phyloP scores from a whole-genome alignment of 2,113 vertebrate species.

The Channa argus region DNA sequence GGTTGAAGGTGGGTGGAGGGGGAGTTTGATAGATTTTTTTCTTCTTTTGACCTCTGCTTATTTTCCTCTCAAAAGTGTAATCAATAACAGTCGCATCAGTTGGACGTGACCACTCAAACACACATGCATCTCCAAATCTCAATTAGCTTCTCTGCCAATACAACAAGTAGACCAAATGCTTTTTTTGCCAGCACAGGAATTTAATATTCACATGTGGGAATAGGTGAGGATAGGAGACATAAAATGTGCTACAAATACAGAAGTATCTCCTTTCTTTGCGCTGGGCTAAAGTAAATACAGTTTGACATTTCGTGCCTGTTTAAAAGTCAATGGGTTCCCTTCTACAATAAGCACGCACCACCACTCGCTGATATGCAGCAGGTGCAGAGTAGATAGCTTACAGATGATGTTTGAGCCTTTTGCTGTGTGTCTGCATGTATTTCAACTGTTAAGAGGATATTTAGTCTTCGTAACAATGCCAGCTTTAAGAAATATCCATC shows the following conservation, averaged over 20 bases:
- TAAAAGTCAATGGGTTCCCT: constrained; percentile 68
- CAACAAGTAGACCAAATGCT: constrained; percentile 46
- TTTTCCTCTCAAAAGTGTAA: constrained; percentile 59
- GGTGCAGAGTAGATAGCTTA: constrained; percentile 27
- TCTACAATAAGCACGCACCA: constrained; percentile 59
- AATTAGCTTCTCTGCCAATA: constrained; percentile 61
- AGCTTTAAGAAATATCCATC: not conserved
- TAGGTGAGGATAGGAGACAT: constrained; percentile 9
- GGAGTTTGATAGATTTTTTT: not conserved
- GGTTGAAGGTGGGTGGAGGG: constrained; percentile 1
- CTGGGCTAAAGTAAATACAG: constrained; percentile 46
- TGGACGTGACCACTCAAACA: constrained; percentile 33
- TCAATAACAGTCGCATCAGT: constrained; percentile 66
- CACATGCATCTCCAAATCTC: constrained; percentile 55
- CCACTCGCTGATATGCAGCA: constrained; percentile 49
- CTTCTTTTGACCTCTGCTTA: constrained; percentile 33
- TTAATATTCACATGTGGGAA: constrained; percentile 57
- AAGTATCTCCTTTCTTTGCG: constrained; percentile 26
- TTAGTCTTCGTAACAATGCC: not conserved
- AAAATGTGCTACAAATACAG: not conserved
- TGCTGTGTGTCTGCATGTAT: not conserved
- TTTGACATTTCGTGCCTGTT: constrained; percentile 75
- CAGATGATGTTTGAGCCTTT: constrained; percentile 1
- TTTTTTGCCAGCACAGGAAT: constrained; percentile 51
- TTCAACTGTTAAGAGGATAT: constrained; percentile 1